These are phyloP conservation scores for Crenuchus spilurus DNA, from an alignment of 2,797 vertebrate species.

Conservation along the genomic window DNA sequence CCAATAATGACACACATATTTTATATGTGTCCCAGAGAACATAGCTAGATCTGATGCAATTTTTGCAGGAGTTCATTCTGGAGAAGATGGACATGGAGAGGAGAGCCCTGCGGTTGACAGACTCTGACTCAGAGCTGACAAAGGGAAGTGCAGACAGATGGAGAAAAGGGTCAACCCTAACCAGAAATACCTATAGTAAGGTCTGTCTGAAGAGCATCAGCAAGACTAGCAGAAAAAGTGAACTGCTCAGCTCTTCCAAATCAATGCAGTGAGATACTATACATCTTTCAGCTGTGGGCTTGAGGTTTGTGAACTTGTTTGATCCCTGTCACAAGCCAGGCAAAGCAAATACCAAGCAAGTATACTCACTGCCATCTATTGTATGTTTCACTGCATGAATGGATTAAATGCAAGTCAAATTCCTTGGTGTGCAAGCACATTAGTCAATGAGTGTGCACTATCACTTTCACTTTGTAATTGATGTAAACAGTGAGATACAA, in stretches of 20 bases:
- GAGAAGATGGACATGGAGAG: conserved; percentile 71
- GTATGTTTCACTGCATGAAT: too few species aligned
- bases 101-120: conserved; percentile 61
- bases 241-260: conserved; percentile 52
- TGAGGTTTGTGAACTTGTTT: neutral
- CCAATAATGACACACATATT: neutral
- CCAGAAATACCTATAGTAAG: conserved; percentile 64
- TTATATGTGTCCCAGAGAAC: neutral
- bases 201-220: conserved; percentile 66
- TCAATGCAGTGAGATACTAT: neutral
- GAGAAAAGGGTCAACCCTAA: conserved; percentile 35
- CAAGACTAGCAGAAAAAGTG: conserved; percentile 66
- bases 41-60: neutral
- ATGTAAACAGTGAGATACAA: too few species aligned
- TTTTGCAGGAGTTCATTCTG: conserved; percentile 77
- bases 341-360: too few species aligned
- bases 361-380: too few species aligned
- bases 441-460: too few species aligned
- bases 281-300: neutral
- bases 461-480: too few species aligned
- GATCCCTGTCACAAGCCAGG: too few species aligned
- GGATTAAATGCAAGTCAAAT: too few species aligned
- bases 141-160: conserved; percentile 57
- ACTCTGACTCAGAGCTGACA: conserved; percentile 48
- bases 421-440: too few species aligned